phyloP scores from a whole-genome alignment of 2,888 invertebrate species.

The Cerceris ruficornis region DNA sequence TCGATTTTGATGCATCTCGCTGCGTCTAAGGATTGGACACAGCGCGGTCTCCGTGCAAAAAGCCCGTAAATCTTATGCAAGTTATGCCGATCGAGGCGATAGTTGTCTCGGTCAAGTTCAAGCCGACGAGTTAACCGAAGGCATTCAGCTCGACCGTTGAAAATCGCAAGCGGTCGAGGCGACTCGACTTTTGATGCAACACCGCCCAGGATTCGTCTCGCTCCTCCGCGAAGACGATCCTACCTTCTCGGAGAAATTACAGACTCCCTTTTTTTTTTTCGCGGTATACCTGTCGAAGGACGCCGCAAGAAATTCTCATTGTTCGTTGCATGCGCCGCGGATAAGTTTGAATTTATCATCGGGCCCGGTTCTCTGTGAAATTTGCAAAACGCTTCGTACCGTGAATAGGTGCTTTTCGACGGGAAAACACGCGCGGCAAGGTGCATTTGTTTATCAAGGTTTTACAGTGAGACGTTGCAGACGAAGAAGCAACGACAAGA shows the following conservation, averaged over 20 bases:
- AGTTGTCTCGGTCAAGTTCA: slow-evolving; percentile 31
- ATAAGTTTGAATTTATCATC: not conserved
- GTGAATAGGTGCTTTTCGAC: not conserved
- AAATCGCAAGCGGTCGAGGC: slow-evolving; percentile 37
- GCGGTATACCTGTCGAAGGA: not conserved
- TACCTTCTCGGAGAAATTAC: slow-evolving; percentile 23
- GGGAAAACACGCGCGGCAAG: no score
- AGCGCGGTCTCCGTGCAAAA: slow-evolving; percentile 7
- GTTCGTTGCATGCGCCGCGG: not conserved
- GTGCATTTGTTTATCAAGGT: no score
- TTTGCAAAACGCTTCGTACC: not conserved
- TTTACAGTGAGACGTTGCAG: no score
- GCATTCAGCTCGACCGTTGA: slow-evolving; percentile 45
- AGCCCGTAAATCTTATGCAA: slow-evolving; percentile 15
- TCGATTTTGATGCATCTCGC: not conserved
- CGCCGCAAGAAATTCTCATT: not conserved
- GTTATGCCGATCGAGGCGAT: slow-evolving; percentile 29
- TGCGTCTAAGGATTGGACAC: slow-evolving; percentile 13
- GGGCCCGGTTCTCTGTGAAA: not conserved
- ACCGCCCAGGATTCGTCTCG: slow-evolving; percentile 34
- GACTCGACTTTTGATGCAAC: slow-evolving; percentile 23
- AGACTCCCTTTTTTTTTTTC: not conserved
- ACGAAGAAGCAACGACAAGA: no score
- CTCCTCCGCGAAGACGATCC: slow-evolving; percentile 14
- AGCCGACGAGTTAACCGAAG: slow-evolving; percentile 15